These are phyloP conservation scores for Meandrina meandrites DNA, from an alignment of 92 coral and sea anemone genomes.

Conservation along the genomic window DNA sequence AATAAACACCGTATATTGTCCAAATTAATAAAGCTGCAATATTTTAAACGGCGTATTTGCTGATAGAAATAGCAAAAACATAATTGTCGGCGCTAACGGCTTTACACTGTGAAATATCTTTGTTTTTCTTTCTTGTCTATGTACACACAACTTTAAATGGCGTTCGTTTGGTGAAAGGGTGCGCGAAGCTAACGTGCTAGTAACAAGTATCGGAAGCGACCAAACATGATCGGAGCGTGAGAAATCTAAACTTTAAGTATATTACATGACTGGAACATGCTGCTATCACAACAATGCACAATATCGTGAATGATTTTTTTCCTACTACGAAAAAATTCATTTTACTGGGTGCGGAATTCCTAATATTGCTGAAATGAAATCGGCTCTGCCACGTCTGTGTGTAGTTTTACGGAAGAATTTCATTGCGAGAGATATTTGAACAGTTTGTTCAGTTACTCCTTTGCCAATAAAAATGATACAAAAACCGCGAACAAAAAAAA, in stretches of 20 bases:
- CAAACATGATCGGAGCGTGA: slow-evolving; percentile 10
- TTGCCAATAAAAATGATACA: too few species aligned
- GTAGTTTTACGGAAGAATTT: neutral
- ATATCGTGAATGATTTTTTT: slow-evolving; percentile 4
- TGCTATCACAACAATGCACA: slow-evolving; percentile 6
- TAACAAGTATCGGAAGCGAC: neutral
- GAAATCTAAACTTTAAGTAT: slow-evolving; percentile 23
- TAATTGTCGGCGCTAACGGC: neutral
- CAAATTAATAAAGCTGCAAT: neutral
- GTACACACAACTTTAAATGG: slow-evolving; percentile 10
- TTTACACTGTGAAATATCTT: neutral
- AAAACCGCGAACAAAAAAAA: neutral
- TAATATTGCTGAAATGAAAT: neutral
- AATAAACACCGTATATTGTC: neutral
- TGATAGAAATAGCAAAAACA: neutral
- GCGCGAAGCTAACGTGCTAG: neutral
- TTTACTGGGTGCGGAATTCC: neutral
- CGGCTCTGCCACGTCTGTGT: neutral
- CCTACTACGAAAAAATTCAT: neutral
- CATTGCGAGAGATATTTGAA: too few species aligned
- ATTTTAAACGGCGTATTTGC: neutral
- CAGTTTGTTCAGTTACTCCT: too few species aligned
- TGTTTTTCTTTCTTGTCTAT: neutral
- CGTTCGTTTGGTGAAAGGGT: neutral
- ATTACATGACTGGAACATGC: neutral